Conservation (phyloP, 2,113 vertebrate genomes). For the Catharus minimus region DNA sequence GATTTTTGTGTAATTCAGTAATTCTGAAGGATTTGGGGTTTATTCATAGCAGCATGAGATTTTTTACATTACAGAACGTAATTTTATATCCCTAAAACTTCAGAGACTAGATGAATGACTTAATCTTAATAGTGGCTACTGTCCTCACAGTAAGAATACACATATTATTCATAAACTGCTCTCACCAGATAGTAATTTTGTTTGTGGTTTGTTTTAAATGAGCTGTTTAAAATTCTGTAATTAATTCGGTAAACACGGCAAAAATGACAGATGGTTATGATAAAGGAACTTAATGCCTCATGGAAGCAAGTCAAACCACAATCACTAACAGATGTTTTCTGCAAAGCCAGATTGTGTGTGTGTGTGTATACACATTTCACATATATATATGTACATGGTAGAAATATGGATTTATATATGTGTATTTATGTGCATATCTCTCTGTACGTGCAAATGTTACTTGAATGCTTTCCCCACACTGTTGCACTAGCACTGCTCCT, state of each 20-base stretch:
- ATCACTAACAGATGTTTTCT: constrained; percentile 53
- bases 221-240: constrained; percentile 63
- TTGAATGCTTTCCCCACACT: background rate
- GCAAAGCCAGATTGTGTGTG: constrained; percentile 2
- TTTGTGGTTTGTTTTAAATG: constrained; percentile 54
- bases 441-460: background rate
- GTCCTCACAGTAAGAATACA: constrained; percentile 28
- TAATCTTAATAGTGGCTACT: constrained; percentile 23
- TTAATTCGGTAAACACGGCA: constrained; percentile 51
- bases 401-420: background rate
- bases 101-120: background rate
- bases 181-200: constrained; percentile 46
- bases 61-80: background rate
- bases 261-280: constrained; percentile 70
- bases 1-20: background rate
- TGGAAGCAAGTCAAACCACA: constrained; percentile 55
- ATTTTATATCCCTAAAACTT: background rate
- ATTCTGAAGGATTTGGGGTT: background rate
- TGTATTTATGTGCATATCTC: background rate
- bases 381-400: background rate
- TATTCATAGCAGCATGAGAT: background rate
- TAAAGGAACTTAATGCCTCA: constrained; percentile 40
- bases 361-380: background rate
- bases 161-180: constrained; percentile 25
- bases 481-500: background rate